phyloP scores from a whole-genome alignment of 2,888 invertebrate species.

The Drosophila emarginata region DNA sequence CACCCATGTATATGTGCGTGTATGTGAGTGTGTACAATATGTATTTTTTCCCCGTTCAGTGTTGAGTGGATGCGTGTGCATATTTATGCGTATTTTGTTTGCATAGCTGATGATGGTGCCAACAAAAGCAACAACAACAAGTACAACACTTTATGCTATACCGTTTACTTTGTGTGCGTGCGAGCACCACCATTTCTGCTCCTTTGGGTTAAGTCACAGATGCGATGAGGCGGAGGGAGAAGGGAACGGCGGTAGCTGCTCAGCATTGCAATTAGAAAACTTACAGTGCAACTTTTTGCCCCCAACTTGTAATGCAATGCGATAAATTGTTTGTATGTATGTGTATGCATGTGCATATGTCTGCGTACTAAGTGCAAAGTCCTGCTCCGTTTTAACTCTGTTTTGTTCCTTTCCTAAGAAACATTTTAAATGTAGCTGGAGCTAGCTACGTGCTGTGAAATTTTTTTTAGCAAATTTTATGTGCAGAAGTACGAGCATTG shows the following conservation, averaged over 20 bases:
- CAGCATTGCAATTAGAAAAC: constrained; percentile 67
- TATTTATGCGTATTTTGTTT: constrained; percentile 78
- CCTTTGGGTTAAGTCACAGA: constrained; percentile 12
- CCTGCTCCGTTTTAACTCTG: constrained; percentile 57
- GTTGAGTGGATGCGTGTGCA: constrained; percentile 59
- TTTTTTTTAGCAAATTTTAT: constrained; percentile 71
- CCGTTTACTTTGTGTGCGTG: constrained; percentile 62
- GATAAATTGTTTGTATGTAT: constrained; percentile 64
- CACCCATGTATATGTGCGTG: constrained; percentile 18
- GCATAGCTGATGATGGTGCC: constrained; percentile 75
- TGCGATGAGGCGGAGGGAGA: neutral
- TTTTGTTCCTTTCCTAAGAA: constrained; percentile 48
- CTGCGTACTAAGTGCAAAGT: constrained; percentile 74
- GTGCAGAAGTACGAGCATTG: constrained; percentile 46
- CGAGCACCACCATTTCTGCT: constrained; percentile 33
- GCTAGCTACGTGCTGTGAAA: constrained; percentile 74
- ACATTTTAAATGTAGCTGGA: constrained; percentile 42
- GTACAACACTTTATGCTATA: constrained; percentile 34
- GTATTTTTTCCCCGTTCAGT: constrained; percentile 41
- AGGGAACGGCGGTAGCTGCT: constrained; percentile 18
- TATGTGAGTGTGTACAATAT: constrained; percentile 49
- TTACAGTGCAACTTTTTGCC: constrained; percentile 57
- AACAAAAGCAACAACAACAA: constrained; percentile 52
- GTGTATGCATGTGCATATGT: constrained; percentile 26
- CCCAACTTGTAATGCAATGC: constrained; percentile 53